Base-by-base conservation (phyloP, 2,888 invertebrate species). In the Sinodicranocentrus sp. region DNA sequence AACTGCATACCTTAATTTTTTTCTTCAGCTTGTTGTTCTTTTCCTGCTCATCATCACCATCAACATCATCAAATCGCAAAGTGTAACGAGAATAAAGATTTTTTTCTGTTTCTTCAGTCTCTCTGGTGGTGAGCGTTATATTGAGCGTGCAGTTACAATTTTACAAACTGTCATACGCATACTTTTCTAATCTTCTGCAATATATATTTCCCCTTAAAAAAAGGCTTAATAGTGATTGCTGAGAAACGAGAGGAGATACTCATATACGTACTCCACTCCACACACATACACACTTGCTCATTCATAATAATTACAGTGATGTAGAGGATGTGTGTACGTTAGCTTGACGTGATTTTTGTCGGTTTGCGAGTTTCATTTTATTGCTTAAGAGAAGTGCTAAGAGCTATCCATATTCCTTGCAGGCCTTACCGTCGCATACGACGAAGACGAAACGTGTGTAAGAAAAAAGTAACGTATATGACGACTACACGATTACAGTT, bases 31-130 rank as follows among this genome's bases (percentile, higher is more conserved):
- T 25, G 48, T 54, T 54, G 19, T 70, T 54, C 54, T 54, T 52
- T 54, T 54, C 54, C 52, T 70, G 70, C 54, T 70, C 70, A 70
- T 70, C 70, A 67, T 67, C 67, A 54, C 10, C 52, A 44, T 23
- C 44, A 23, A 21, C 21, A 15, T 68, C 68, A 39, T 67, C 48
- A 3, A 13, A 10, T 63, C 39, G 63, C 63, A 63, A 63, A 59
- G 59, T 59, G 59, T 59, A 59, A 59, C 59, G 59, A 59, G 59
- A 59, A 19, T 52, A 52, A 52, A 52, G 19, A 19, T 17, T 3
- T 17, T 52, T 44, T 44, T n/a, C n/a, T n/a, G n/a, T n/a, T n/a
- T n/a, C n/a, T n/a, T n/a, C n/a, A 33, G 33, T n/a, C 13, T 13
- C 52, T 52, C 52, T 3, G 52, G 17, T 52, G 52, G 52, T 52